A percentile compares a stretch with the other conserved stretches of the same genome.
phyloP scores from a whole-genome alignment of 2,797 vertebrate species.

The Chlorospingus semifuscus region DNA sequence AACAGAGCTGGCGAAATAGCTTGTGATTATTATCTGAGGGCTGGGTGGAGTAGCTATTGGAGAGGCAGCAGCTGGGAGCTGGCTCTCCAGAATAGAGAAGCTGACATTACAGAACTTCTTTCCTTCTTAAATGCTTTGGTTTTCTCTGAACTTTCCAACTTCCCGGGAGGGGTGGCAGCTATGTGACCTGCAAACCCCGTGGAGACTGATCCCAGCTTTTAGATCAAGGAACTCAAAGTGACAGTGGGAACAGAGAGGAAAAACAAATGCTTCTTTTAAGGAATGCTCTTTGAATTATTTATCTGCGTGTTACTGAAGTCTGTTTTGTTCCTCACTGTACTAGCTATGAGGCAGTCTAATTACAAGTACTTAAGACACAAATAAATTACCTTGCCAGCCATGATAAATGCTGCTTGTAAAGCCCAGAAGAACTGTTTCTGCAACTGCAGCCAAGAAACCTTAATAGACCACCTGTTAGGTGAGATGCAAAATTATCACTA shows the following conservation, averaged over 20 bases:
- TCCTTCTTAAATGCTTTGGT: neutral
- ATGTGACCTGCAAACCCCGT: neutral
- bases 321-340: neutral
- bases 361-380: slow-evolving; percentile 10
- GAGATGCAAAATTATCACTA: neutral
- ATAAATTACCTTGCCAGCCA: slow-evolving; percentile 17
- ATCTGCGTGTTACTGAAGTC: neutral
- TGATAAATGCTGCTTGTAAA: neutral
- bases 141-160: slow-evolving; percentile 50
- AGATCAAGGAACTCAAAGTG: neutral
- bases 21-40: slow-evolving; percentile 67
- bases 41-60: slow-evolving; percentile 48
- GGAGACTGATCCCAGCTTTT: neutral
- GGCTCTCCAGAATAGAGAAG: slow-evolving; percentile 20
- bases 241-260: slow-evolving; percentile 2
- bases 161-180: neutral
- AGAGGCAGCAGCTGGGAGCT: slow-evolving; percentile 43
- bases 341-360: neutral
- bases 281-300: slow-evolving; percentile 39
- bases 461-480: neutral
- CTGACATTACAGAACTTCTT: slow-evolving; percentile 13
- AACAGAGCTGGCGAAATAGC: slow-evolving; percentile 25
- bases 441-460: neutral
- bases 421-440: neutral
- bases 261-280: slow-evolving; percentile 16